Evolutionary conservation across 2,113 vertebrate species (phyloP), one percentile per base, ranked within the genome.

Genomic region (Bothrops jararaca): DNA sequence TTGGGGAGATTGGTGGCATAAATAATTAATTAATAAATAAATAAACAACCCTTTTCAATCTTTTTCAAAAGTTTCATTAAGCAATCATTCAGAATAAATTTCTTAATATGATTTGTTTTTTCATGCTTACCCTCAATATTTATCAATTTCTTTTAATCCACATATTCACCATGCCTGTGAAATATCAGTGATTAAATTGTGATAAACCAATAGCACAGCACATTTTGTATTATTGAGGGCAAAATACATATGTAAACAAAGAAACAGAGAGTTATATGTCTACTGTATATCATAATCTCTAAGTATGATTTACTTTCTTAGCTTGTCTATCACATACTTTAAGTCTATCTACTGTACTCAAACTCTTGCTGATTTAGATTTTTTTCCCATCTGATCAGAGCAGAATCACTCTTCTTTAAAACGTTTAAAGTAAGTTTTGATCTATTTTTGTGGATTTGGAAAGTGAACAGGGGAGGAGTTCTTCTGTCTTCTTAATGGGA

Each of bases 341-440:
- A 34, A 39, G 22, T n/a, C 34, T 18, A 88, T n/a, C 24, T 58
- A 34, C 48, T 50, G 48, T 50, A 50, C 15, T 89, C 3, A 64
- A 4, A 54, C 58, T 88, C 52, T 18, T 88, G 13, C 34, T 52
- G 39, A 54, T 88, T 45, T 64, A 50, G 45, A 48, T 74, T 5
- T 29, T n/a, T 60, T 58, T 24, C 24, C 48, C 54, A 60, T 52
- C 58, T 53, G 57, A 54, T 2, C 12, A 45, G 34, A 89, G 26
- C 34, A 56, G 34, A 88, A 89, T 26, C n/a, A 9, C 9, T 89
- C 24, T 45, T 88, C 50, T 92, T 56, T 92, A 56, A 92, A 24
- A 53, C 3, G n/a, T 92, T 69, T 74, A 80, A 56, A 92, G 26
- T 92, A 53, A 64, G 7, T 20, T 92, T 92, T 92, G 52, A 89